Evolutionary conservation across 2,113 vertebrate genomes (phyloP).

Genomic region (Oncorhynchus mykiss): DNA sequence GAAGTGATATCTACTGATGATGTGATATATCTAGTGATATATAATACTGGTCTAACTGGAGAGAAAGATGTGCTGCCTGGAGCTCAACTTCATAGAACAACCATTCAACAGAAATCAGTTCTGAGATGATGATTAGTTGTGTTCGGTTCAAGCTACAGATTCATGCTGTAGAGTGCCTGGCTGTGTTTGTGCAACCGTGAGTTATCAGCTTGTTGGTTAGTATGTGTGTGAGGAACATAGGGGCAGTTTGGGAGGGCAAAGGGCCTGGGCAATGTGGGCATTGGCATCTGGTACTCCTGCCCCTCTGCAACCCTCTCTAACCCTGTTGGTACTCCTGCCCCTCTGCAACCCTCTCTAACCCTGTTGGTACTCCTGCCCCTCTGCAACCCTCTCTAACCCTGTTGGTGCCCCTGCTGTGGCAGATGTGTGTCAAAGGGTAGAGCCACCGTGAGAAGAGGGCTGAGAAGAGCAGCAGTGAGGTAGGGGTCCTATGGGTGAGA

Average conservation of each 20-base stretch:
- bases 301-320: not conserved
- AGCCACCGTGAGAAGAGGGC: not conserved
- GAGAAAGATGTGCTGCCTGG: too few species aligned
- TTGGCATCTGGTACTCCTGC: constrained; percentile 57
- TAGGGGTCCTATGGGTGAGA: too few species aligned
- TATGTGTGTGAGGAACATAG: not conserved
- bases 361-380: too few species aligned
- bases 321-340: not conserved
- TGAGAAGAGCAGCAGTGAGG: too few species aligned
- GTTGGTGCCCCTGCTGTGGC: too few species aligned
- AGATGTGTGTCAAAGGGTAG: not conserved
- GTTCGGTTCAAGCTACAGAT: too few species aligned
- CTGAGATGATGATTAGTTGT: too few species aligned
- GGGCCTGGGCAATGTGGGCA: constrained; percentile 41
- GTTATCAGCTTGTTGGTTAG: not conserved
- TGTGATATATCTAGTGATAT: not conserved
- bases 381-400: too few species aligned
- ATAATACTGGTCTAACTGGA: too few species aligned
- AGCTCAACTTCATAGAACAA: too few species aligned
- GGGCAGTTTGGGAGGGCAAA: constrained; percentile 27
- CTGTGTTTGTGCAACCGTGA: not conserved
- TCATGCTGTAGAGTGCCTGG: not conserved
- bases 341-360: too few species aligned
- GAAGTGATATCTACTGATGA: not conserved
- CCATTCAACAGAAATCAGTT: too few species aligned